Evolutionary conservation across 2,888 invertebrate species (phyloP).

Genomic region (Parnassius apollo): DNA sequence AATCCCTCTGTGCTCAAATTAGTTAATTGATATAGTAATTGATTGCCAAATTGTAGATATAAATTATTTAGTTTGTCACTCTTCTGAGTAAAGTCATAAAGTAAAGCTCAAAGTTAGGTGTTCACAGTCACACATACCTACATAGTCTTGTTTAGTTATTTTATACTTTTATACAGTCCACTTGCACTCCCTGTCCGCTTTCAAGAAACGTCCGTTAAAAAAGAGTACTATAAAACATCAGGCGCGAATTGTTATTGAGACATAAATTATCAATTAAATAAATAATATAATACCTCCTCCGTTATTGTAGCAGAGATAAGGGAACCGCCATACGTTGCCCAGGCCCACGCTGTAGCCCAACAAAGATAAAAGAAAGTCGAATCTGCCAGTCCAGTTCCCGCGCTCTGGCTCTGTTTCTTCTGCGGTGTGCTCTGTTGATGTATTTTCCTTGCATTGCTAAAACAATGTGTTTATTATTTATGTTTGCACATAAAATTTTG

Average conservation of each 20-base stretch:
- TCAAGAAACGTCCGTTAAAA: no score
- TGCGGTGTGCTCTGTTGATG: conserved; percentile 39
- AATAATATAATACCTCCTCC: conserved; percentile 82
- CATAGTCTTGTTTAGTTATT: no score
- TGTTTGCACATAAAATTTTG: no score
- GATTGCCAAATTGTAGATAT: no score
- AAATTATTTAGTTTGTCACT: no score
- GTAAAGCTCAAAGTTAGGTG: no score
- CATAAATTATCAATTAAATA: neutral
- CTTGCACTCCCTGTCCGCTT: no score
- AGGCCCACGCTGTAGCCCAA: conserved; percentile 87
- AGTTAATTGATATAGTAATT: no score
- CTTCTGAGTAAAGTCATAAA: no score
- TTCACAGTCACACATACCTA: no score
- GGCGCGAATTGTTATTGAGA: neutral
- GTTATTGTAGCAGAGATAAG: conserved; percentile 88
- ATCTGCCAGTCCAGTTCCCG: conserved; percentile 88
- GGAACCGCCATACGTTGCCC: conserved; percentile 89
- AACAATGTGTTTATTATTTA: neutral
- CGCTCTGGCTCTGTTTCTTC: conserved; percentile 79
- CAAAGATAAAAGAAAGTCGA: conserved; percentile 86
- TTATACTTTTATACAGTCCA: no score
- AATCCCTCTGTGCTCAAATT: no score
- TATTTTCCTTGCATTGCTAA: conserved; percentile 52
- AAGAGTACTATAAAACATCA: neutral